Percentiles rank a stretch among this genome's conserved stretches.
phyloP scores from a whole-genome alignment of 2,888 invertebrate species.

The Agelastica alni region DNA sequence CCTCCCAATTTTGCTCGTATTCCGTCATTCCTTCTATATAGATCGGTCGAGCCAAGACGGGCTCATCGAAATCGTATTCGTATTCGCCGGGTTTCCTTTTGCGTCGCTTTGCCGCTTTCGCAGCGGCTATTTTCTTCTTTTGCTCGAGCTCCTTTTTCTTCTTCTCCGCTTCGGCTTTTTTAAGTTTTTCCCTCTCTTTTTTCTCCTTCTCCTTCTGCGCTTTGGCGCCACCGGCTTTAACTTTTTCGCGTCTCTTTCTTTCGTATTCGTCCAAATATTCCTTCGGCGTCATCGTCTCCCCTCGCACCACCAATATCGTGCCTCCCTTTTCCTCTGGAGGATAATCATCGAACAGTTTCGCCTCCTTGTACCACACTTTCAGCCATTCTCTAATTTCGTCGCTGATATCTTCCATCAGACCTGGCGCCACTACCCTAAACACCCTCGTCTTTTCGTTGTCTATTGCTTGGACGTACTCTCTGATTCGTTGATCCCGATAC shows the following conservation, averaged over 20 bases:
- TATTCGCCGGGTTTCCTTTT: slow-evolving; percentile 44
- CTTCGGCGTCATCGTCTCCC: slow-evolving; percentile 64
- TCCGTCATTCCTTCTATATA: slow-evolving; percentile 57
- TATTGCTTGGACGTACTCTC: slow-evolving; percentile 57
- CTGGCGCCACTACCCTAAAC: slow-evolving; percentile 59
- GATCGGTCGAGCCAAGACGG: slow-evolving; percentile 52
- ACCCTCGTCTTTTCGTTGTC: slow-evolving; percentile 60
- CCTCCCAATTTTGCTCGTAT: slow-evolving; percentile 59
- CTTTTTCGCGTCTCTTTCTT: slow-evolving; percentile 44
- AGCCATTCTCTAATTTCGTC: slow-evolving; percentile 80
- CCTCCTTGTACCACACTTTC: slow-evolving; percentile 64
- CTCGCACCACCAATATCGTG: slow-evolving; percentile 61
- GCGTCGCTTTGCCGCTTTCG: slow-evolving; percentile 39
- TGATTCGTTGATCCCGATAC: slow-evolving; percentile 57
- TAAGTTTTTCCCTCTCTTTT: slow-evolving; percentile 35
- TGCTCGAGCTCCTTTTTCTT: slow-evolving; percentile 48
- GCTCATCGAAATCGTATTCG: slow-evolving; percentile 43
- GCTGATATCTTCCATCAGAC: slow-evolving; percentile 74
- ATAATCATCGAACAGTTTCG: slow-evolving; percentile 70
- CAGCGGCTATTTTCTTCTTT: slow-evolving; percentile 55
- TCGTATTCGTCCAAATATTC: slow-evolving; percentile 60
- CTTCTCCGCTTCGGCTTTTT: slow-evolving; percentile 43
- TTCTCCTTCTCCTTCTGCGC: slow-evolving; percentile 38
- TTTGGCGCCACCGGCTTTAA: slow-evolving; percentile 39
- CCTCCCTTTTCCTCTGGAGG: slow-evolving; percentile 77